phyloP scores from a whole-genome alignment of 2,797 vertebrate species.

The Halcyon leucocephala region DNA sequence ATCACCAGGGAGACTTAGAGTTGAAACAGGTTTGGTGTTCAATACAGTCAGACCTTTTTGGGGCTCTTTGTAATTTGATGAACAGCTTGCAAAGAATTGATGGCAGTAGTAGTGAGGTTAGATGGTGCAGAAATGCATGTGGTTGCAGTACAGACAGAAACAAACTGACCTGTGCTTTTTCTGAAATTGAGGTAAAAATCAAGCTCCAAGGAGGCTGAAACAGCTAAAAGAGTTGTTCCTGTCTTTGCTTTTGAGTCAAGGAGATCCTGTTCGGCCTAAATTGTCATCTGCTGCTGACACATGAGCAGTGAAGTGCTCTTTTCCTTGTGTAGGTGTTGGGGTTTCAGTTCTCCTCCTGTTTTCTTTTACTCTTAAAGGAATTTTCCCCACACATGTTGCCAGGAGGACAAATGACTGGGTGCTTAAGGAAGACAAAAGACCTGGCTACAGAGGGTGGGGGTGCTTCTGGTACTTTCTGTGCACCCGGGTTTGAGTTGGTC shows the following conservation, averaged over 20 bases:
- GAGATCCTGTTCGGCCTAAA: not conserved
- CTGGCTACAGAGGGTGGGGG: too few species aligned
- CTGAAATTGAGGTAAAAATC: not conserved
- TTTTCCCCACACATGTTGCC: too few species aligned
- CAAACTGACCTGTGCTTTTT: not conserved
- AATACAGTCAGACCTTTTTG: not conserved
- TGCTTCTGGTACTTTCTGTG: too few species aligned
- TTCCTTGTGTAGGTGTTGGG: not conserved
- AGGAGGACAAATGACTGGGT: too few species aligned
- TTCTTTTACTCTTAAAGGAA: too few species aligned
- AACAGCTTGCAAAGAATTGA: not conserved
- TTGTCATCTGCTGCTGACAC: not conserved
- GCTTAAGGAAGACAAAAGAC: too few species aligned
- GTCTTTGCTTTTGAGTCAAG: not conserved
- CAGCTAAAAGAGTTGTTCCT: not conserved
- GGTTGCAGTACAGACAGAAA: not conserved
- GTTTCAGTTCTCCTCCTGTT: too few species aligned
- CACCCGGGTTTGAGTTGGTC: too few species aligned
- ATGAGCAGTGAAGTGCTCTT: not conserved
- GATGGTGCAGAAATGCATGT: not conserved
- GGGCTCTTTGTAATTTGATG: not conserved
- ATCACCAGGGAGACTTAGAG: not conserved
- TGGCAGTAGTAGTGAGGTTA: not conserved
- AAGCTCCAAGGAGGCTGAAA: not conserved
- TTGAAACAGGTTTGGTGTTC: not conserved